Percentiles rank a stretch among this genome's conserved stretches.
Conservation (phyloP, 64 coral and sea anemone species). For the Stylophora pistillata region DNA sequence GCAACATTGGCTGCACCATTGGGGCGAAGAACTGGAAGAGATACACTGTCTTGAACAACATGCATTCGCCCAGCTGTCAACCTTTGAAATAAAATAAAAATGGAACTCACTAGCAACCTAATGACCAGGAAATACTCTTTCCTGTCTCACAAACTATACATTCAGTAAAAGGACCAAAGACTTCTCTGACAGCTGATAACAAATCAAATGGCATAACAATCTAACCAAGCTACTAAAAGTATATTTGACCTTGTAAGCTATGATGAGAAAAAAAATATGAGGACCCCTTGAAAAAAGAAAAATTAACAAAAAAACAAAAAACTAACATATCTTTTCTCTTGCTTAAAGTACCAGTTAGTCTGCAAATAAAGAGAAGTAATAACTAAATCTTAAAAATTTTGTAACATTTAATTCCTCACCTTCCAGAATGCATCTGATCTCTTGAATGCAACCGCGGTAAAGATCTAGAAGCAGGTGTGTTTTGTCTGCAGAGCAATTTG, state of each 20-base stretch:
- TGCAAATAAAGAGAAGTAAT: too few relatives aligned
- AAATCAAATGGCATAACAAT: too few relatives aligned
- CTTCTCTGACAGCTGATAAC: too few relatives aligned
- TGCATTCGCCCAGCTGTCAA: conserved; percentile 41
- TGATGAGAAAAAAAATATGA: too few relatives aligned
- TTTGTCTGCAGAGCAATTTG: conserved; percentile 11
- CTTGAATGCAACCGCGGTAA: conserved; percentile 34
- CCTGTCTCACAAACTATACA: too few relatives aligned
- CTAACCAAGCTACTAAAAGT: too few relatives aligned
- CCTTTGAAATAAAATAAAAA: conserved; percentile 42
- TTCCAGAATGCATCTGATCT: conserved; percentile 32
- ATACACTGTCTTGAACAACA: conserved; percentile 65
- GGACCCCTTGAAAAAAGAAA: too few relatives aligned
- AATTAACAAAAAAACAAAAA: too few relatives aligned
- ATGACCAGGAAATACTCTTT: neutral
- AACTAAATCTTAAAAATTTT: neutral
- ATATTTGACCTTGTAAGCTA: too few relatives aligned
- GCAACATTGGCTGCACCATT: conserved; percentile 75
- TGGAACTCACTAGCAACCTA: neutral
- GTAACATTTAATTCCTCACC: neutral
- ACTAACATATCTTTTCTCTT: too few relatives aligned
- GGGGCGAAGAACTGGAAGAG: conserved; percentile 72
- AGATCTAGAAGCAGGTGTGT: conserved; percentile 33
- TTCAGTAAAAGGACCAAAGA: too few relatives aligned
- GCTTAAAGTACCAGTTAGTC: too few relatives aligned